These are phyloP conservation scores for Halocynthia roretzi DNA, from an alignment of 23 tunicate genomes.

Conservation along the genomic window DNA sequence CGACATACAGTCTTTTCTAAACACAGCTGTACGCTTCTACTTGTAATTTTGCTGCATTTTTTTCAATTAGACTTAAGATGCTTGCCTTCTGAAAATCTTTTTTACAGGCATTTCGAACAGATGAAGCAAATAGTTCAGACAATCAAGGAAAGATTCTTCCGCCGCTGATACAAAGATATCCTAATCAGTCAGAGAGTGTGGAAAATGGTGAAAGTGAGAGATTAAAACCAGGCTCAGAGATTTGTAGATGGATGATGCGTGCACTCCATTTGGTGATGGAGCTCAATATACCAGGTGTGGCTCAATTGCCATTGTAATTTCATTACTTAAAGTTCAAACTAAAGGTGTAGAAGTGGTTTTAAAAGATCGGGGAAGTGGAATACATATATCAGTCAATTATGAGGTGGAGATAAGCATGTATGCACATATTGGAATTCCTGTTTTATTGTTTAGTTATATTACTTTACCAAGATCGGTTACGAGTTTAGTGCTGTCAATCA, in stretches of 20 bases:
- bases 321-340: no score
- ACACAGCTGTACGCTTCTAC: constrained; percentile 40
- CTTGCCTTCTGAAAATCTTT: neutral
- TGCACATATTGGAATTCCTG: no score
- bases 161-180: no score
- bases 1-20: constrained; percentile 47
- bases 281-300: constrained; percentile 46
- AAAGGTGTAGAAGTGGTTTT: neutral
- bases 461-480: no score
- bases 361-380: no score
- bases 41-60: neutral
- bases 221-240: neutral
- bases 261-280: constrained; percentile 38
- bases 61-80: neutral
- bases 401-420: no score
- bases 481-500: no score
- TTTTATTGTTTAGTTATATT: no score
- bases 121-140: neutral
- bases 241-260: constrained; percentile 39
- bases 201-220: no score
- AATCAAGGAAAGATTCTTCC: no score
- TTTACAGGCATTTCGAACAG: constrained; percentile 34
- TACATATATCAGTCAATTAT: no score
- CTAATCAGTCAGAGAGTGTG: neutral
- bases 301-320: no score